Conservation (phyloP, 92 coral and sea anemone species). For the Epizoanthus rinbou region DNA sequence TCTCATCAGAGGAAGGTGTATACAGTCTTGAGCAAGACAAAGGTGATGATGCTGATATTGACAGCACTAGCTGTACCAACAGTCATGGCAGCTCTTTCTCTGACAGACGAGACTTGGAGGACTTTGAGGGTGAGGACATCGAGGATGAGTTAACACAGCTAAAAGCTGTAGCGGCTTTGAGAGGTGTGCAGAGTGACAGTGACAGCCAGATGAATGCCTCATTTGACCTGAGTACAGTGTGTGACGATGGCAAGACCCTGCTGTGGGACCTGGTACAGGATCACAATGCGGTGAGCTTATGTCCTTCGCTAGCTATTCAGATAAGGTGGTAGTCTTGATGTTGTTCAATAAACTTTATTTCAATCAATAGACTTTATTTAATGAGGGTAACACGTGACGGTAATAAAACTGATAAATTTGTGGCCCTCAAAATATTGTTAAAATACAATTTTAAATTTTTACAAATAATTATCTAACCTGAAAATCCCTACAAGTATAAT, state of each 20-base stretch:
- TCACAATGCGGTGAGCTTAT: slow-evolving; percentile 86
- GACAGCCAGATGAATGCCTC: slow-evolving; percentile 64
- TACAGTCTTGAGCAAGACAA: slow-evolving; percentile 77
- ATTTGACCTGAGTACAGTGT: slow-evolving; percentile 90
- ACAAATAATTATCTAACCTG: too few relatives aligned
- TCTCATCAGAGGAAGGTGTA: slow-evolving; percentile 66
- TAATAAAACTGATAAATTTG: too few relatives aligned
- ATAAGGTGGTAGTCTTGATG: too few relatives aligned
- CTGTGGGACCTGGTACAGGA: slow-evolving; percentile 98
- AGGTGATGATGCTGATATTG: slow-evolving; percentile 87
- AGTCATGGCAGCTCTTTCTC: slow-evolving; percentile 93
- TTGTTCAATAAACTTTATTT: too few relatives aligned
- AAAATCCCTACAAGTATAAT: too few relatives aligned
- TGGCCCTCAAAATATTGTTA: too few relatives aligned
- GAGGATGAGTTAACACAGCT: slow-evolving; percentile 82
- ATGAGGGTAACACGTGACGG: too few relatives aligned
- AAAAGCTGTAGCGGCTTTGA: slow-evolving; percentile 76
- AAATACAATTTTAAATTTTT: too few relatives aligned
- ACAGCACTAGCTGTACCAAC: slow-evolving; percentile 96
- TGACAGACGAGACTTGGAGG: slow-evolving; percentile 89
- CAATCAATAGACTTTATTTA: too few relatives aligned
- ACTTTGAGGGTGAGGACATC: slow-evolving; percentile 93
- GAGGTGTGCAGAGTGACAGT: slow-evolving; percentile 71
- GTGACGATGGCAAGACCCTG: slow-evolving; percentile 94
- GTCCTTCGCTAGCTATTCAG: background rate